These are phyloP conservation scores for Venusia cambrica DNA, from an alignment of 2,888 invertebrate genomes.

Conservation along the genomic window DNA sequence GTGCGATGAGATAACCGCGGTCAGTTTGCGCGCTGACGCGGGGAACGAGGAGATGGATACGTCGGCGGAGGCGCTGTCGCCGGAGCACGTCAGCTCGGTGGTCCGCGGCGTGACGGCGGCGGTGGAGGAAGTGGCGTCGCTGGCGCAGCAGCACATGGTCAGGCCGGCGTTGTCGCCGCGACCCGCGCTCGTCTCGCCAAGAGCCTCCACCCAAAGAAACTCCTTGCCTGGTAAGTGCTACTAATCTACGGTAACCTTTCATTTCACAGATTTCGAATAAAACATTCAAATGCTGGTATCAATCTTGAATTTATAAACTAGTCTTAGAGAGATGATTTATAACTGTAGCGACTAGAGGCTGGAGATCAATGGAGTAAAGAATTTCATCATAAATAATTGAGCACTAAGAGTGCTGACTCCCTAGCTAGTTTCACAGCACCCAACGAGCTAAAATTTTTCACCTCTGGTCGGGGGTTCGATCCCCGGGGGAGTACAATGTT, in stretches of 20 bases:
- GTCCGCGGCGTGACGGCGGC: conserved; percentile 66
- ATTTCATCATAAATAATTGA: too few relatives aligned
- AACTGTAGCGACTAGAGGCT: too few relatives aligned
- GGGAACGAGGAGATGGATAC: conserved; percentile 60
- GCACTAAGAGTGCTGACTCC: too few relatives aligned
- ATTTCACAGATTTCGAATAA: not conserved
- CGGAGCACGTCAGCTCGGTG: conserved; percentile 65
- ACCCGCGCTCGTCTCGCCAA: conserved; percentile 67
- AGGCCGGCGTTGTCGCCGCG: conserved; percentile 74
- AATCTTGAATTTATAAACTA: too few relatives aligned
- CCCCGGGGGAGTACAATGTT: too few relatives aligned
- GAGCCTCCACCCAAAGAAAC: conserved; percentile 74
- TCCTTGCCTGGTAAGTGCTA: conserved; percentile 65
- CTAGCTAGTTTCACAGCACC: too few relatives aligned
- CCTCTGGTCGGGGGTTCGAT: too few relatives aligned
- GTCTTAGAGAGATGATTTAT: too few relatives aligned
- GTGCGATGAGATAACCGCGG: conserved; percentile 93
- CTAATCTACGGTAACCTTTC: too few relatives aligned
- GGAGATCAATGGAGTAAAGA: too few relatives aligned
- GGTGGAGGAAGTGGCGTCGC: conserved; percentile 80
- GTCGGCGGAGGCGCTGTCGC: conserved; percentile 57
- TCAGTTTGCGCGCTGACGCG: conserved; percentile 83
- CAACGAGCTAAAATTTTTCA: too few relatives aligned
- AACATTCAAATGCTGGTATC: not conserved
- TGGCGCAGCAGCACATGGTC: conserved; percentile 91